A percentile compares a stretch with the other conserved stretches of the same genome.
Evolutionary conservation across 2,888 invertebrate species (phyloP).

Genomic region (Drosophila mettleri): DNA sequence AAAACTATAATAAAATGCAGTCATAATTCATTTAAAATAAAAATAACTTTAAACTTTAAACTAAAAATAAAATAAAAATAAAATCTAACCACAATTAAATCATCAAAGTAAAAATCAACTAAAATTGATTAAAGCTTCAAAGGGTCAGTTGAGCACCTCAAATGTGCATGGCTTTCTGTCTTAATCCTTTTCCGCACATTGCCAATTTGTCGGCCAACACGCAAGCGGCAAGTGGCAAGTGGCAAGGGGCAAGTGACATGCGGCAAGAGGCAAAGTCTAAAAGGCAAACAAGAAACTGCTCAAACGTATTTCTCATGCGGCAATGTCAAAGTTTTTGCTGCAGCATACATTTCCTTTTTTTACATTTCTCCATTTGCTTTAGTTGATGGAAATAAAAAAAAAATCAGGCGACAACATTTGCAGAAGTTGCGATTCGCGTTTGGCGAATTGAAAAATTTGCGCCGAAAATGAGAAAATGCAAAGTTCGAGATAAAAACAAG

Average conservation of each 20-base stretch:
- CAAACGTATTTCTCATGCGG: conserved; percentile 51
- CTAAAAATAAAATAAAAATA: too few species aligned
- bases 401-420: conserved; percentile 42
- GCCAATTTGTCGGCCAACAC: conserved; percentile 38
- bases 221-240: conserved; percentile 4
- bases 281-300: conserved; percentile 49
- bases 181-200: conserved; percentile 46
- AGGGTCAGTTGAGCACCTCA: conserved; percentile 11
- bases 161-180: not conserved
- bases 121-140: conserved; percentile 56
- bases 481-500: conserved; percentile 40
- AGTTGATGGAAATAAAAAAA: conserved; percentile 7
- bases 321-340: conserved; percentile 48
- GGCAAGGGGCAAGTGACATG: not conserved
- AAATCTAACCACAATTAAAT: not conserved
- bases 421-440: conserved; percentile 60
- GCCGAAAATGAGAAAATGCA: conserved; percentile 51
- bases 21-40: too few species aligned
- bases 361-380: conserved; percentile 32
- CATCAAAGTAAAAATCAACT: not conserved
- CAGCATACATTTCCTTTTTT: not conserved
- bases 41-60: too few species aligned
- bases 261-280: too few species aligned
- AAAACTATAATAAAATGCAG: too few species aligned
- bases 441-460: conserved; percentile 69